These are phyloP conservation scores for Ursus arctos DNA, from an alignment of 2,113 vertebrate genomes.

Conservation along the genomic window DNA sequence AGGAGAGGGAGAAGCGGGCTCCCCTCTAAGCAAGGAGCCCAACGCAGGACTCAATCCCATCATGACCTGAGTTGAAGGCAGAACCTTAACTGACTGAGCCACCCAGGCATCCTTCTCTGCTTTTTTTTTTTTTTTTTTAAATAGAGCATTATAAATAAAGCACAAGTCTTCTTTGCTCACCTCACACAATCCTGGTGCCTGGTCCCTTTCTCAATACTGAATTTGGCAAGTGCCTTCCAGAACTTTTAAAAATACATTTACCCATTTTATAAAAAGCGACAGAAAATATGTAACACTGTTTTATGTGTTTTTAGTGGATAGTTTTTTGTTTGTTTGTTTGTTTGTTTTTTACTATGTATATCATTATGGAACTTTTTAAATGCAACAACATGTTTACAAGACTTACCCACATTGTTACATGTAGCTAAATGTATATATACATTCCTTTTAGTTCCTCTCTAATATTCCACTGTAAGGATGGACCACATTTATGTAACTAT, in stretches of 20 bases:
- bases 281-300: neutral
- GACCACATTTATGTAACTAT: neutral
- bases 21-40: too few relatives aligned
- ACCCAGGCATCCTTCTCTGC: neutral
- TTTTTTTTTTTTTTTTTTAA: neutral
- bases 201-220: neutral
- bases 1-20: too few relatives aligned
- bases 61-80: too few relatives aligned
- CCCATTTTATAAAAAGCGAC: neutral
- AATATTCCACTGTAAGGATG: neutral
- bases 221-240: neutral
- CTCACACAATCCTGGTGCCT: neutral
- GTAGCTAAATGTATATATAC: neutral
- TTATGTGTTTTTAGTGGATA: neutral
- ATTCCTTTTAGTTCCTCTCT: constrained; percentile 3
- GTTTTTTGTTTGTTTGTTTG: too few relatives aligned
- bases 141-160: neutral
- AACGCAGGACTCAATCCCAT: too few relatives aligned
- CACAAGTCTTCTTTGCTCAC: neutral
- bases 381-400: neutral
- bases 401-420: neutral
- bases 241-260: neutral
- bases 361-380: neutral
- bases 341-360: neutral
- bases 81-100: too few relatives aligned